Evolutionary conservation across 1,140 invertebrate genomes (phyloP), one percentile per base, ranked within the genome.

Genomic region (Aradophagus sp.): DNA sequence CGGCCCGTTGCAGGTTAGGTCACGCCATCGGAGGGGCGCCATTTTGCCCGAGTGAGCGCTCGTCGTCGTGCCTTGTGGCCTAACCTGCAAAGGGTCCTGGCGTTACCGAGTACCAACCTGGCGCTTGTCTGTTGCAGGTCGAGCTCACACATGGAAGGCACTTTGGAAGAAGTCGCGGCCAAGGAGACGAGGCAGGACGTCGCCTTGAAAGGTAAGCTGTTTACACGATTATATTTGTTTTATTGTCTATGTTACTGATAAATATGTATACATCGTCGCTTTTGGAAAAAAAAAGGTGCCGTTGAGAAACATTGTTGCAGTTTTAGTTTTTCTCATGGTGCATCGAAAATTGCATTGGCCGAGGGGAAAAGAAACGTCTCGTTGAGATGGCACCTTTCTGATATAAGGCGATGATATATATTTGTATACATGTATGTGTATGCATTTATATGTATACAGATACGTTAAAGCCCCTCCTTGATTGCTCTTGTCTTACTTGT

Each of bases 131-230:
- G 12, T 48, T 63, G 1, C 13, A 71, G 67, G 63, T 65, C 11
- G 12, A 39, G 47, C 50, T 41, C 70, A 76, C 80, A 67, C 79
- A 86, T 86, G 84, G 84, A 86, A 81, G 82, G 80, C 74, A 80
- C 82, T 47, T 76, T 80, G 68, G 84, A 84, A 77, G 82, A 84
- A 36, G 48, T 75, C 39, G 56, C 78, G 78, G 78, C 80, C 78
- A 84, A 83, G 77, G 83, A 84, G 77, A 78, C 80, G 31, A 76
- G 77, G 39, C 75, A 76, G 47, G 76, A 77, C 50, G 75, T 76
- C 73, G 73, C 72, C 53, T 42, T 74, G 7, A 84, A 78, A 84
- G 84, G 84, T 86, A 5, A 13, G 12, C 11, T 34, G 12, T 17
- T 10, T 10, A 29, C 10, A 2, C 27, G 27, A 2, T 29, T 29